phyloP scores from a whole-genome alignment of 1,140 invertebrate species.

The Meloidogyne floridensis region DNA sequence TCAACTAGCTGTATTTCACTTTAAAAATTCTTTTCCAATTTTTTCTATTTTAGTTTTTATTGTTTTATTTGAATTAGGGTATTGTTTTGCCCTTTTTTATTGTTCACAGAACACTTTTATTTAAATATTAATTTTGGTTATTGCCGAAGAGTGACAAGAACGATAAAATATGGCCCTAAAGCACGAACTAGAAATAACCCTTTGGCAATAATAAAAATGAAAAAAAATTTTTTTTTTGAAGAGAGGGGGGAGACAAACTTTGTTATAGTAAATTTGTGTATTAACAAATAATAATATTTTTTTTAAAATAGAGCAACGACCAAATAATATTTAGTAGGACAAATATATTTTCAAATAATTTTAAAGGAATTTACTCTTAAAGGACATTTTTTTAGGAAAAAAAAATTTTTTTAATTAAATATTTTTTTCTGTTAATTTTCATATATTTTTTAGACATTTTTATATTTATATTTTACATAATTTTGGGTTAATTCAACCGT shows the following conservation, averaged over 20 bases:
- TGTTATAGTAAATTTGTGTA: neutral
- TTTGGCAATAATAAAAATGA: slow-evolving; percentile 9
- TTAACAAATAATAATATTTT: neutral
- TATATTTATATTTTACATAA: neutral
- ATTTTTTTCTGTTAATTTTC: neutral
- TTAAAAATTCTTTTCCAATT: no score
- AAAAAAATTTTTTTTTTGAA: neutral
- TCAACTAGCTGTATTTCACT: no score
- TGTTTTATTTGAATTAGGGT: no score
- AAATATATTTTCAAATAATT: neutral
- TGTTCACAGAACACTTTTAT: neutral
- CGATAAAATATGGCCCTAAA: neutral
- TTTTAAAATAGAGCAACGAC: neutral
- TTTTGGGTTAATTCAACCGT: neutral
- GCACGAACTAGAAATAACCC: slow-evolving; percentile 4
- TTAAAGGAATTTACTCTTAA: neutral
- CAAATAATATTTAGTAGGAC: neutral
- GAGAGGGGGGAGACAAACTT: neutral
- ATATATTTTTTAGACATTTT: neutral
- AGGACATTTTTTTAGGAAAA: no score
- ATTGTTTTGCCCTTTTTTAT: no score
- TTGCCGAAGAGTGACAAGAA: neutral
- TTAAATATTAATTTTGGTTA: slow-evolving; percentile 5
- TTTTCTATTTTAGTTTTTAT: no score
- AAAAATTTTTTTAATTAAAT: neutral